These are phyloP conservation scores for Tiaroga cobitis DNA, from an alignment of 2,797 vertebrate species.

Conservation along the genomic window DNA sequence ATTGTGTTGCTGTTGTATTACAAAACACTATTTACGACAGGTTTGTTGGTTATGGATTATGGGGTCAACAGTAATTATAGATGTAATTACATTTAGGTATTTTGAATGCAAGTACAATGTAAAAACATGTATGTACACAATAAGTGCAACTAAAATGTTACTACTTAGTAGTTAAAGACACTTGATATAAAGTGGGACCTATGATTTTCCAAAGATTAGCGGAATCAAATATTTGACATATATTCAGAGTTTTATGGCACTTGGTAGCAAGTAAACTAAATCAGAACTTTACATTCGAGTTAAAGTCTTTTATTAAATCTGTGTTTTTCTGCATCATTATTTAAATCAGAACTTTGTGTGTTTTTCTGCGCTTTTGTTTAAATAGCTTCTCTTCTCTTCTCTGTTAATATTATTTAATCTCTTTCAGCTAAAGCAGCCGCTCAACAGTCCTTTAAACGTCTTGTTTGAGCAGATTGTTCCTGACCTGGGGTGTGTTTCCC, in stretches of 20 bases:
- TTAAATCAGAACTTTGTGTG: too few species aligned
- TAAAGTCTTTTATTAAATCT: too few species aligned
- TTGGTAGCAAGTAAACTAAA: neutral
- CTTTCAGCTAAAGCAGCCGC: too few species aligned
- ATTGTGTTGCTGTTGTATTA: neutral
- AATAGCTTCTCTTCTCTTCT: neutral
- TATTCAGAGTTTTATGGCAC: too few species aligned
- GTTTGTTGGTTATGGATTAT: neutral
- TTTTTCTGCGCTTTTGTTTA: too few species aligned
- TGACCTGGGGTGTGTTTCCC: too few species aligned
- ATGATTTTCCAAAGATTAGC: neutral
- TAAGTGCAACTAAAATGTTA: neutral
- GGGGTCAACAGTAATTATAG: neutral
- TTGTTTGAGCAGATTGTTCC: neutral
- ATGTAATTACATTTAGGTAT: neutral
- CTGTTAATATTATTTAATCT: neutral
- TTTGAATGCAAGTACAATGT: neutral
- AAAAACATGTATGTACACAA: neutral
- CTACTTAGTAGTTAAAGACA: neutral
- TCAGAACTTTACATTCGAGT: neutral
- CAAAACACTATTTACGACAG: neutral
- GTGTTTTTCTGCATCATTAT: too few species aligned
- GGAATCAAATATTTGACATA: neutral
- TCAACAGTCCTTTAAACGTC: neutral
- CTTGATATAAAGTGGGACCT: neutral